Percentiles rank a stretch among this genome's conserved stretches.
Conservation (phyloP, 2,113 vertebrate genomes). For the Microtus ochrogaster region DNA sequence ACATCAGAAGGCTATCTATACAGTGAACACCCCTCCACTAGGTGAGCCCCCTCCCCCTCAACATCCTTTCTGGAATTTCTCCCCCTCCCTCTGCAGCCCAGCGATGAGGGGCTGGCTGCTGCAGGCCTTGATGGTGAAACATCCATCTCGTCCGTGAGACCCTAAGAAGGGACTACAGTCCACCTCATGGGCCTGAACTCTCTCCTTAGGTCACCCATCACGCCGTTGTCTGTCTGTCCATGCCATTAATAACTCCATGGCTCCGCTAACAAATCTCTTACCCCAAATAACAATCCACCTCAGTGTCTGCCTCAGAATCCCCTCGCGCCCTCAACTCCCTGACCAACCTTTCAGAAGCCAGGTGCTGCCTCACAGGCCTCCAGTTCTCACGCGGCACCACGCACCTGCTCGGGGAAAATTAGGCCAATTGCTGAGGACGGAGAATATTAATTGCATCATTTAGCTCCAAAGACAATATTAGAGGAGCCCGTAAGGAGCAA, state of each 20-base stretch:
- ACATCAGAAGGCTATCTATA: neutral
- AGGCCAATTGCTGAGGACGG: neutral
- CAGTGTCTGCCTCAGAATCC: neutral
- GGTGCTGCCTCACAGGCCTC: neutral
- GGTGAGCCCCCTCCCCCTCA: neutral
- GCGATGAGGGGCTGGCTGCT: neutral
- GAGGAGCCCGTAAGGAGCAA: neutral
- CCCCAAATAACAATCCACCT: neutral
- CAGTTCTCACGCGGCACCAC: neutral
- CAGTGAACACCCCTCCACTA: no score
- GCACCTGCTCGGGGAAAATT: slow-evolving; percentile 11
- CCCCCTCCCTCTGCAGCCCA: neutral
- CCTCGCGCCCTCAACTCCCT: no score
- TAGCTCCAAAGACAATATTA: neutral
- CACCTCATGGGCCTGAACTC: neutral
- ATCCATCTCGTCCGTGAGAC: neutral
- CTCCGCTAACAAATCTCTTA: neutral
- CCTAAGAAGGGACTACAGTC: neutral
- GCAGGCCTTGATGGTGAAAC: no score
- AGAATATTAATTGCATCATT: neutral
- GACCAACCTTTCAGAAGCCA: neutral
- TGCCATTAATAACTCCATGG: neutral
- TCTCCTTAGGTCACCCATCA: neutral
- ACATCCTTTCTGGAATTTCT: no score
- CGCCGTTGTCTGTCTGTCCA: neutral